Percentiles rank a stretch among this genome's conserved stretches.
phyloP scores from a whole-genome alignment of 1,140 invertebrate genomes.

The Charaxes varanes region DNA sequence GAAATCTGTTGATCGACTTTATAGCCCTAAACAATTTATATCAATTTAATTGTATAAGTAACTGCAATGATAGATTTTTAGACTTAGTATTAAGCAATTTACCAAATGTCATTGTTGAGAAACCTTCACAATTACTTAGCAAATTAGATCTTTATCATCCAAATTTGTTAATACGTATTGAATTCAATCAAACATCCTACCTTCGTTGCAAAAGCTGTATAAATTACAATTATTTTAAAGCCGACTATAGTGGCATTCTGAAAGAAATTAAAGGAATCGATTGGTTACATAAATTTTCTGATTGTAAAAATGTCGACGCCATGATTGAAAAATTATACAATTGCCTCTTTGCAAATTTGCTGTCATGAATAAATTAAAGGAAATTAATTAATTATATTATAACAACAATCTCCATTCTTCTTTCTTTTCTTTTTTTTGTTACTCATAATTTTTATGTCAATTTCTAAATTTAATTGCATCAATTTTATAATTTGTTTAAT shows the following conservation, averaged over 20 bases:
- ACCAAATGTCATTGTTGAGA: not conserved
- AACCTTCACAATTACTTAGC: constrained; percentile 5
- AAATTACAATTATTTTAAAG: constrained; percentile 6
- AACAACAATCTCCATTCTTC: too few relatives aligned
- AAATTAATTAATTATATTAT: too few relatives aligned
- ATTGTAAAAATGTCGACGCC: constrained; percentile 3
- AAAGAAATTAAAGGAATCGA: constrained; percentile 2
- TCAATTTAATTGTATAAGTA: too few relatives aligned
- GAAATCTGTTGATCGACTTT: constrained; percentile 11
- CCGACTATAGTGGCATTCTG: constrained; percentile 6
- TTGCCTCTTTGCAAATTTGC: too few relatives aligned
- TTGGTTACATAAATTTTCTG: constrained; percentile 1
- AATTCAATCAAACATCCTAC: not conserved
- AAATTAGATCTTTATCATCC: constrained; percentile 10
- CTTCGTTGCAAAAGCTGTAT: not conserved
- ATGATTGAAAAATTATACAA: constrained; percentile 5
- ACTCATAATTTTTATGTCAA: too few relatives aligned
- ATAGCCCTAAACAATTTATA: constrained; percentile 8
- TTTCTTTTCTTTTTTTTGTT: too few relatives aligned
- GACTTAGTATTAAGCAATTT: constrained; percentile 10
- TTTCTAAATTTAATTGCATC: too few relatives aligned
- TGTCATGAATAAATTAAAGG: too few relatives aligned
- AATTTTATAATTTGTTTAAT: too few relatives aligned
- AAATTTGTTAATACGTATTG: constrained; percentile 2
- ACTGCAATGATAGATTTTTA: constrained; percentile 6